These are phyloP conservation scores for Heterohyrax brucei DNA, from an alignment of 2,797 vertebrate species.

Conservation along the genomic window DNA sequence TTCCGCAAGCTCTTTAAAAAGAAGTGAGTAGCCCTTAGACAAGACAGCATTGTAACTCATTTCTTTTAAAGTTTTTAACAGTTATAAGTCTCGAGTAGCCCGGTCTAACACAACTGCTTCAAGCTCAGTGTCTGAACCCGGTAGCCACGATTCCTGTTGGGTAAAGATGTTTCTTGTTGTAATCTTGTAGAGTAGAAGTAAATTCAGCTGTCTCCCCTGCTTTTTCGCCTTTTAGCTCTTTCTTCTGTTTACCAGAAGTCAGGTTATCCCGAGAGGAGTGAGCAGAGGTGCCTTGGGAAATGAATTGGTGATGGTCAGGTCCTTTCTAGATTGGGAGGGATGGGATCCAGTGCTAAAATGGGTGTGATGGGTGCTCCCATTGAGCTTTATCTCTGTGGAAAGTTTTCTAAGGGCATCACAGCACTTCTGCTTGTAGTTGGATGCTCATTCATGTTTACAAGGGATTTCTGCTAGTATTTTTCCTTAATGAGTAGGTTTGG, in stretches of 20 bases:
- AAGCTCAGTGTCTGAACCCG: conserved; percentile 75
- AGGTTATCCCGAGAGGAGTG: conserved; percentile 31
- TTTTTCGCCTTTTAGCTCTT: conserved; percentile 62
- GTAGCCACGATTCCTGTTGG: conserved; percentile 74
- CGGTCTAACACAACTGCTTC: conserved; percentile 71
- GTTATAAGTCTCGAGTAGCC: conserved; percentile 79
- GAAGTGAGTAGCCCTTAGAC: conserved; percentile 94
- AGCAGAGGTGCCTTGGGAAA: conserved; percentile 44
- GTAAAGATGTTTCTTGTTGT: conserved; percentile 80
- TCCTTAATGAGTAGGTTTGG: conserved; percentile 54
- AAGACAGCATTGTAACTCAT: conserved; percentile 85
- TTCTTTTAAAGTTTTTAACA: conserved; percentile 85
- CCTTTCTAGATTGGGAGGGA: neutral
- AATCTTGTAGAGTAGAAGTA: conserved; percentile 79
- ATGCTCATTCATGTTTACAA: neutral
- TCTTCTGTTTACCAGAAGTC: conserved; percentile 27
- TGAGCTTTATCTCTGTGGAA: neutral
- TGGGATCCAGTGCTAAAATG: neutral
- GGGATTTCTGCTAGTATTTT: conserved; percentile 28
- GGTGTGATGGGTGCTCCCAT: neutral
- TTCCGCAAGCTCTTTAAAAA: conserved; percentile 99
- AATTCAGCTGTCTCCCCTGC: conserved; percentile 74
- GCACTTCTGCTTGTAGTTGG: conserved; percentile 5
- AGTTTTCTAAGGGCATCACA: conserved; percentile 19
- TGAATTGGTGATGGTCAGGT: conserved; percentile 19